Conservation (phyloP, 2,113 vertebrate species). For the Etheostoma cragini region DNA sequence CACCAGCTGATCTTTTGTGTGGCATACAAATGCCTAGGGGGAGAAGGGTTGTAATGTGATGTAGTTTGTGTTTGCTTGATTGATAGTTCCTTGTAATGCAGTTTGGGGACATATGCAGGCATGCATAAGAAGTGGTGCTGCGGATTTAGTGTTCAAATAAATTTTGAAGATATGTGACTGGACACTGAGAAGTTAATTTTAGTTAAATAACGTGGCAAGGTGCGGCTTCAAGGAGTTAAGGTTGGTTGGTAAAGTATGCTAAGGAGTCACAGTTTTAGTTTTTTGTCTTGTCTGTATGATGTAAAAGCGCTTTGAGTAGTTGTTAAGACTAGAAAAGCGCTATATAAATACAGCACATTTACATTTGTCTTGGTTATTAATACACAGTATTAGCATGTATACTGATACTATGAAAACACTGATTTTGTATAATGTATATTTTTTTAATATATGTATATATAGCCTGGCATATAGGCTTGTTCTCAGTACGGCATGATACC, state of each 20-base stretch:
- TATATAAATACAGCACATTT: too few relatives aligned
- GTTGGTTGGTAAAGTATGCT: not conserved
- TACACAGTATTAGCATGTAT: not conserved
- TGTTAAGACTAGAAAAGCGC: too few relatives aligned
- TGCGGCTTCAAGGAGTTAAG: not conserved
- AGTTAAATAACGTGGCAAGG: not conserved
- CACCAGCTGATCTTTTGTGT: not conserved
- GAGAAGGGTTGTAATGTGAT: not conserved
- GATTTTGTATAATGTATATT: not conserved
- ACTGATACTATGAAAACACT: not conserved
- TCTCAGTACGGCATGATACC: slow-evolving; percentile 30
- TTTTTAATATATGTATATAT: not conserved
- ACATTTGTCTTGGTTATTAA: not conserved
- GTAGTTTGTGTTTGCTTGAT: slow-evolving; percentile 1
- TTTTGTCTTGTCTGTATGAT: too few relatives aligned
- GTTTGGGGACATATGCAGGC: not conserved
- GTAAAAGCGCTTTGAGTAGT: too few relatives aligned
- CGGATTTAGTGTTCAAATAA: not conserved
- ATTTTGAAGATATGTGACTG: not conserved
- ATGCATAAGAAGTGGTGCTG: not conserved
- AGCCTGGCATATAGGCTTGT: slow-evolving; percentile 11
- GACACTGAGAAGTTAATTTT: not conserved
- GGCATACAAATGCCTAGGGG: not conserved
- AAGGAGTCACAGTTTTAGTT: not conserved
- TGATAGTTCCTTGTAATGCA: not conserved